These are phyloP conservation scores for Oreocharis arfaki DNA, from an alignment of 2,113 vertebrate genomes.

Conservation along the genomic window DNA sequence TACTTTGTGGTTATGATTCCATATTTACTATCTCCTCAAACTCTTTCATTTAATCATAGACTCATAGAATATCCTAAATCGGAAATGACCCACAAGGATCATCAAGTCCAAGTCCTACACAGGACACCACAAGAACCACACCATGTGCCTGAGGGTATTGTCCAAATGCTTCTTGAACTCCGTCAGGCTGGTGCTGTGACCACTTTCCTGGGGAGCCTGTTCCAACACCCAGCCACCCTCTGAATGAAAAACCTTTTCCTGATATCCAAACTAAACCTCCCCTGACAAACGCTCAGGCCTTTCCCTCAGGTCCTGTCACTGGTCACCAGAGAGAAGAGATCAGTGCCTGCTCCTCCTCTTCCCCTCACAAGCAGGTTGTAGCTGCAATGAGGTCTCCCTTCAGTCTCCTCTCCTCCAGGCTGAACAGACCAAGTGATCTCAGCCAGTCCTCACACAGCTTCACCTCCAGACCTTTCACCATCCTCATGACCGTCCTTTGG, in stretches of 20 bases:
- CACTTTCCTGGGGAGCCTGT: not conserved
- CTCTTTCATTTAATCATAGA: not conserved
- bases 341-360: not conserved
- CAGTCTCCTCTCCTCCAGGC: not conserved
- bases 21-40: not conserved
- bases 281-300: not conserved
- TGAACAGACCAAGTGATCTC: not conserved
- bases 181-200: not conserved
- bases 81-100: not conserved
- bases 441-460: accelerated
- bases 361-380: not conserved
- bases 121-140: not conserved
- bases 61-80: not conserved
- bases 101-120: not conserved
- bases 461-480: not conserved
- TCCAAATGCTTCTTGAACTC: not conserved
- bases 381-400: not conserved
- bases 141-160: not conserved
- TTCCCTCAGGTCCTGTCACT: not conserved
- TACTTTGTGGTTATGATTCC: not conserved
- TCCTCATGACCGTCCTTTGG: not conserved
- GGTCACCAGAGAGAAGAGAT: not conserved
- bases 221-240: not conserved
- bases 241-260: not conserved
- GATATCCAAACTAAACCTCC: not conserved